These are phyloP conservation scores for Chionoecetes opilio DNA, from an alignment of 1,140 invertebrate species.

Conservation along the genomic window DNA sequence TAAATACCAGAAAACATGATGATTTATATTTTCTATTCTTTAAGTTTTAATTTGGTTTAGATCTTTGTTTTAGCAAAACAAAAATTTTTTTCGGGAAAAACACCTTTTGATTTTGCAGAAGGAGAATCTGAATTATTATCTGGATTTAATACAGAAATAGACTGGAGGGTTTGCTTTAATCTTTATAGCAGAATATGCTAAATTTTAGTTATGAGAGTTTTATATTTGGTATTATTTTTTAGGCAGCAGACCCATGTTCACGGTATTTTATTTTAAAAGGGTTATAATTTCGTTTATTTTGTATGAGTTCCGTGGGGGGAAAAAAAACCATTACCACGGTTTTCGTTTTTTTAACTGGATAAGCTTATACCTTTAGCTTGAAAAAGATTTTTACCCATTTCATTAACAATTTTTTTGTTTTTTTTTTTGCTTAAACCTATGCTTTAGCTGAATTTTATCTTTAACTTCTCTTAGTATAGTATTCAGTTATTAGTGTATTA, in stretches of 20 bases:
- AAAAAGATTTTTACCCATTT: neutral
- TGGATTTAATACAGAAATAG: slow-evolving; percentile 50
- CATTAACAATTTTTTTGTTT: too few species aligned
- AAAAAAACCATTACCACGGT: slow-evolving; percentile 81
- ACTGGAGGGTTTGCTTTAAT: slow-evolving; percentile 22
- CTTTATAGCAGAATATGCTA: slow-evolving; percentile 81
- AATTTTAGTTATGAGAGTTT: slow-evolving; percentile 79
- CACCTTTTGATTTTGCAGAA: slow-evolving; percentile 55
- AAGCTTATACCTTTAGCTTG: slow-evolving; percentile 12
- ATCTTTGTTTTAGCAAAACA: slow-evolving; percentile 34
- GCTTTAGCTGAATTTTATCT: too few species aligned
- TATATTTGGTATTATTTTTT: too few species aligned
- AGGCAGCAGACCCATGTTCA: too few species aligned
- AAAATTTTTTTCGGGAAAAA: too few species aligned
- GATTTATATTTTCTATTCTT: neutral
- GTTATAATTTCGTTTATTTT: too few species aligned
- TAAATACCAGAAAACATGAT: neutral
- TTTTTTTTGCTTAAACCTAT: slow-evolving; percentile 82
- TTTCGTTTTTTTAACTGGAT: neutral
- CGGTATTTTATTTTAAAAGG: too few species aligned
- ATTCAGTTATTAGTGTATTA: too few species aligned
- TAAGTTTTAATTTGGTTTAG: slow-evolving; percentile 33
- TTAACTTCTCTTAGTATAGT: too few species aligned
- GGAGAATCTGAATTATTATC: slow-evolving; percentile 55
- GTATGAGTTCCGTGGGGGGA: slow-evolving; percentile 85